Evolutionary conservation across 1,140 invertebrate genomes (phyloP).

Genomic region (Paraescarpia echinospica): DNA sequence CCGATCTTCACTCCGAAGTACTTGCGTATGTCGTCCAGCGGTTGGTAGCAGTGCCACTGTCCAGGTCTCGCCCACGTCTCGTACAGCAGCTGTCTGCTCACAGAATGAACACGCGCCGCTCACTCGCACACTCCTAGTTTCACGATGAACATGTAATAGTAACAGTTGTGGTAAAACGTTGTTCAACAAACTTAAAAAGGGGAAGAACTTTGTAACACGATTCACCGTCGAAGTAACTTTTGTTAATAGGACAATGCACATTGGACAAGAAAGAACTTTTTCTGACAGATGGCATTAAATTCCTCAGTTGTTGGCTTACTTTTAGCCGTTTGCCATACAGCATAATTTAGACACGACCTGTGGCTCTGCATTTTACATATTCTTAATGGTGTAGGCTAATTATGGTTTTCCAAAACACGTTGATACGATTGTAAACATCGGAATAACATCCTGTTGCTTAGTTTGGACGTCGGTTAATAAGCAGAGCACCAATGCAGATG

Average conservation of each 20-base stretch:
- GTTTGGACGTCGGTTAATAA: too few relatives aligned
- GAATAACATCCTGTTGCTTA: too few relatives aligned
- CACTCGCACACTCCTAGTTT: background rate
- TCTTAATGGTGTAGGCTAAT: too few relatives aligned
- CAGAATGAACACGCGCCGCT: background rate
- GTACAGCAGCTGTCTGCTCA: constrained; percentile 3
- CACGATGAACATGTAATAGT: background rate
- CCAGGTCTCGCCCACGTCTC: constrained; percentile 19
- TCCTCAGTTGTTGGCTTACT: too few relatives aligned
- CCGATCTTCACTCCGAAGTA: constrained; percentile 84
- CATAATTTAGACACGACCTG: too few relatives aligned
- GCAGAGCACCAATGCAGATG: too few relatives aligned
- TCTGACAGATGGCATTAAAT: background rate
- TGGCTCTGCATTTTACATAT: too few relatives aligned
- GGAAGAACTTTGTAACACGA: background rate
- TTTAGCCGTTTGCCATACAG: too few relatives aligned
- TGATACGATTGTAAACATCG: too few relatives aligned
- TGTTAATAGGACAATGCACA: background rate
- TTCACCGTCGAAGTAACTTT: background rate
- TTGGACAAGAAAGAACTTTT: background rate
- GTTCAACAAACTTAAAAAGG: background rate
- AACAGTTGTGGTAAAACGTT: constrained; percentile 7
- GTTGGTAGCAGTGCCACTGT: background rate
- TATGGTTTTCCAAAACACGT: too few relatives aligned
- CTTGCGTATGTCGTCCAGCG: background rate